Conservation (phyloP, 2,113 vertebrate genomes). For the Prochilodus magdalenae region DNA sequence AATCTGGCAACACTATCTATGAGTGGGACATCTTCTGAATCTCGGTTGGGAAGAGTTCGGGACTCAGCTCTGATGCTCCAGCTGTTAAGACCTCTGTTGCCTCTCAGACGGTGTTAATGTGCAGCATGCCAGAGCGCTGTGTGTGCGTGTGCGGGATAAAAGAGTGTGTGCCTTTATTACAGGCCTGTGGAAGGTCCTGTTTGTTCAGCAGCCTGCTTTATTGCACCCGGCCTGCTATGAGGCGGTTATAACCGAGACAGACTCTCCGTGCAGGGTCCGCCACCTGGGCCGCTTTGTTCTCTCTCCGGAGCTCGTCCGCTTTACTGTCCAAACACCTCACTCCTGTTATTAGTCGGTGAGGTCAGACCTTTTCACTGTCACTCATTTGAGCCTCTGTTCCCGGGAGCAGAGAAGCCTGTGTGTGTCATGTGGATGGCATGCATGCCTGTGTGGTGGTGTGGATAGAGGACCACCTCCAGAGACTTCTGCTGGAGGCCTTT, state of each 20-base stretch:
- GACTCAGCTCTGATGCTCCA: conserved; percentile 37
- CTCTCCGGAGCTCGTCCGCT: conserved; percentile 18
- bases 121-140: conserved; percentile 18
- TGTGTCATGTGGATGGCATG: conserved; percentile 13
- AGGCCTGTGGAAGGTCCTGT: conserved; percentile 34
- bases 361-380: conserved; percentile 19
- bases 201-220: conserved; percentile 42
- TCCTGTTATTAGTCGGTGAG: conserved; percentile 37
- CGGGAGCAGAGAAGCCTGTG: neutral
- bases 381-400: conserved; percentile 16
- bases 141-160: conserved; percentile 16
- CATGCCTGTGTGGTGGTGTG: conserved; percentile 15
- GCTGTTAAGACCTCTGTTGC: too few relatives aligned
- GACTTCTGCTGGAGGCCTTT: conserved; percentile 21
- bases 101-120: conserved; percentile 31
- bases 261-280: conserved; percentile 13
- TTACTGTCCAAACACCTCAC: conserved; percentile 39
- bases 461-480: conserved; percentile 18
- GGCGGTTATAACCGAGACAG: conserved; percentile 10
- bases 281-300: conserved; percentile 25
- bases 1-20: too few relatives aligned
- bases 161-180: conserved; percentile 24
- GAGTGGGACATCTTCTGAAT: neutral
- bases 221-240: neutral
- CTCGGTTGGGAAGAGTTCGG: neutral